These are phyloP conservation scores for Rhinogobius similis DNA, from an alignment of 2,113 vertebrate genomes.

Conservation along the genomic window DNA sequence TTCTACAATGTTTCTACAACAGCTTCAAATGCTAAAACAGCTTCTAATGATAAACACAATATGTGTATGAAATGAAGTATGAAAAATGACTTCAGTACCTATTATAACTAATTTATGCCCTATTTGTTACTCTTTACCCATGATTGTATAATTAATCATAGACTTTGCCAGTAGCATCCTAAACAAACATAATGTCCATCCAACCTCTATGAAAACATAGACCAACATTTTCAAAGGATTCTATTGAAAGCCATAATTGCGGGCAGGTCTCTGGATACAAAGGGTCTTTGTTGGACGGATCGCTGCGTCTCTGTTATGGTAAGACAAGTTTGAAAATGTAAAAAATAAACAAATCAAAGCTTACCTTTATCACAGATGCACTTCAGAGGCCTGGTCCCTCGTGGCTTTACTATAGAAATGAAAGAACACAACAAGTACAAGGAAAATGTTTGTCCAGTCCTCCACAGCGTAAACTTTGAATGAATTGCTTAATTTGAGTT, in stretches of 20 bases:
- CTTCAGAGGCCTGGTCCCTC: neutral
- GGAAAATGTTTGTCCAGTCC: neutral
- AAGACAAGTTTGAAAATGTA: neutral
- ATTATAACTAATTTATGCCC: neutral
- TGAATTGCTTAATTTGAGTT: neutral
- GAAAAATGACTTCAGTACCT: neutral
- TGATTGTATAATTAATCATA: neutral
- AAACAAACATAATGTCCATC: conserved; percentile 5
- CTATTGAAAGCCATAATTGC: conserved; percentile 53
- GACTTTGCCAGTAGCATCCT: neutral
- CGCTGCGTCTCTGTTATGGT: conserved; percentile 2
- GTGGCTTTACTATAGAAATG: neutral
- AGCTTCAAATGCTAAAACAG: neutral
- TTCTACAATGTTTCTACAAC: too few species aligned
- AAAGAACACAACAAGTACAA: neutral
- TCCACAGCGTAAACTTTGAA: neutral
- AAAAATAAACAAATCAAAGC: neutral
- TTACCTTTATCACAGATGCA: neutral
- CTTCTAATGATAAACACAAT: neutral
- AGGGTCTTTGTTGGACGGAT: conserved; percentile 54
- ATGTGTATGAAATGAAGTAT: neutral
- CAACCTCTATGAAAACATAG: conserved; percentile 17
- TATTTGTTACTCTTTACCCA: neutral
- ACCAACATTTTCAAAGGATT: conserved; percentile 51
- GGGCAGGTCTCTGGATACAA: conserved; percentile 51